Evolutionary conservation across 2,113 vertebrate genomes (phyloP), one percentile per base, ranked within the genome.

Genomic region (Candoia aspera): DNA sequence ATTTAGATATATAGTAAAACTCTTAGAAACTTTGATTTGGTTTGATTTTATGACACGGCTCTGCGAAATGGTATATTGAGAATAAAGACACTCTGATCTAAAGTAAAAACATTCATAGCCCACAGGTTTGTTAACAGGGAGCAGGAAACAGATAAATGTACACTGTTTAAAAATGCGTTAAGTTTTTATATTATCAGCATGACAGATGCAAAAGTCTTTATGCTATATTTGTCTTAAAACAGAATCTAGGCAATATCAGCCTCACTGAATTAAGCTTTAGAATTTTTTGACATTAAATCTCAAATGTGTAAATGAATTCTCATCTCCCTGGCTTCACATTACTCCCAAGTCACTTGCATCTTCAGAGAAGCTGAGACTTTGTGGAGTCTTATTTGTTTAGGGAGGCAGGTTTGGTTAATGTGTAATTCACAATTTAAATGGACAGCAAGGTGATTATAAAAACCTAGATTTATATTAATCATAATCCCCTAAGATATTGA

Each of bases 401-500:
- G 8, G 64, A 68, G 59, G 1, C 85, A 37, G 85, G 37, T 58
- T 68, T 57, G 89, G 54, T 15, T 68, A 94, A 58, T 59, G 64
- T 54, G 92, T 2, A n/a, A 97, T 95, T 97, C 95, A 98, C 90
- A 97, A 98, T 93, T 94, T 96, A 95, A 88, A 97, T 96, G 95
- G 62, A 96, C 97, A 93, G 90, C 95, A 96, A 95, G 93, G 68
- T 97, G 93, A 96, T 98, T 98, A 37, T 79, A 96, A 98, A 98
- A 98, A 98, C 96, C 97, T 98, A 98, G 96, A 97, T 98, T 91
- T 98, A 98, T 98, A 98, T 98, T 98, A 98, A 98, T 97, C 95
- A 97, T 98, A 94, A 97, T 97, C 93, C 94, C 97, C 98, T 98
- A 98, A 97, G 97, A 97, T 98, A 97, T 96, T 97, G 97, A 98